Evolutionary conservation across 1,140 invertebrate genomes (phyloP).

Genomic region (Yoshiicerus persimilis): DNA sequence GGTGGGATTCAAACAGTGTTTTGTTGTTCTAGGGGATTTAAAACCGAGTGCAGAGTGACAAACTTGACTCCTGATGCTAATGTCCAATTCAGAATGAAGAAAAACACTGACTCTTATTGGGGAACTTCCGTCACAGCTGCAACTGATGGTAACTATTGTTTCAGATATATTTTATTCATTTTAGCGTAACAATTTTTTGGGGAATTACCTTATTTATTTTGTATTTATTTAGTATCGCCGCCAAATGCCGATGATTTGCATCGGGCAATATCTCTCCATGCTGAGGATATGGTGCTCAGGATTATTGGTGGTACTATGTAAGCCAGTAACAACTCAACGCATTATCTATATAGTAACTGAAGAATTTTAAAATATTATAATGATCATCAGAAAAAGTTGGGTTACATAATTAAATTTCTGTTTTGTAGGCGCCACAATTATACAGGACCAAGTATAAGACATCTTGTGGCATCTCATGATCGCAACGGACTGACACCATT

Average conservation of each 20-base stretch:
- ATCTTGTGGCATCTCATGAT: slow-evolving; percentile 27
- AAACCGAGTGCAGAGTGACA: slow-evolving; percentile 8
- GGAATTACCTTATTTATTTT: background rate
- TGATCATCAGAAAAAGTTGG: background rate
- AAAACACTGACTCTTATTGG: slow-evolving; percentile 28
- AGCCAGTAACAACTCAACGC: too few relatives aligned
- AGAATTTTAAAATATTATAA: too few relatives aligned
- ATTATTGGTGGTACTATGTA: slow-evolving; percentile 40
- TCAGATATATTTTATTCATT: background rate
- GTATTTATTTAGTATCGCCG: slow-evolving; percentile 23
- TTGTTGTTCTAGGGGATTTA: slow-evolving; percentile 17
- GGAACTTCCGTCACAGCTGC: slow-evolving; percentile 37
- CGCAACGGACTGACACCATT: slow-evolving; percentile 35
- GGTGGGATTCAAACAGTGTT: background rate
- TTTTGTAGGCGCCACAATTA: background rate
- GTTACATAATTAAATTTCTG: background rate
- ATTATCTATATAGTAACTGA: too few relatives aligned
- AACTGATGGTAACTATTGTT: slow-evolving; percentile 30
- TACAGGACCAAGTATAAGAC: background rate
- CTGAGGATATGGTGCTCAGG: slow-evolving; percentile 38
- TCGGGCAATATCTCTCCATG: slow-evolving; percentile 34
- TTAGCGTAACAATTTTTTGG: background rate
- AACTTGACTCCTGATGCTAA: slow-evolving; percentile 34
- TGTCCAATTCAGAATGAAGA: slow-evolving; percentile 36
- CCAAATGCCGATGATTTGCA: slow-evolving; percentile 43